A percentile compares a stretch with the other conserved stretches of the same genome.
Evolutionary conservation across 2,797 vertebrate genomes (phyloP).

Genomic region (Ispidina lecontei): DNA sequence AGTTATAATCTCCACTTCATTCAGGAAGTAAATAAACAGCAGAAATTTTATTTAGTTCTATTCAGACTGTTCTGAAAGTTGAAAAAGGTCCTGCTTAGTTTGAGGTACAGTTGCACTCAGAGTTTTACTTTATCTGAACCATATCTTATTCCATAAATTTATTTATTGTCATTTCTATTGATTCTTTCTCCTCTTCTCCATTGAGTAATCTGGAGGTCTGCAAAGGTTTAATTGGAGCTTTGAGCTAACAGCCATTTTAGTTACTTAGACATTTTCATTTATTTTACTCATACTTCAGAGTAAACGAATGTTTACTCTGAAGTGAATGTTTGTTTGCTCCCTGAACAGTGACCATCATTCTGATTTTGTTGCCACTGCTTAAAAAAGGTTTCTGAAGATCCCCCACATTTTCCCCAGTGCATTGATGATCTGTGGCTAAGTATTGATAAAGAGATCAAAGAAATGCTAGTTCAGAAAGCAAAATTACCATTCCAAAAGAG

Average conservation of each 20-base stretch:
- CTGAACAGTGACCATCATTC: conserved; percentile 34
- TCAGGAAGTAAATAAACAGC: background rate
- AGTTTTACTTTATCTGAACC: background rate
- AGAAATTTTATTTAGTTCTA: background rate
- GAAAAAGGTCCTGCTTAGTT: background rate
- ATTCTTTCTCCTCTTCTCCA: background rate
- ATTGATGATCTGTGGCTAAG: background rate
- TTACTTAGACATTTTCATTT: background rate
- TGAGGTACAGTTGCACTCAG: background rate
- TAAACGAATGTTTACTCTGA: background rate
- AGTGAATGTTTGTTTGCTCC: conserved; percentile 12
- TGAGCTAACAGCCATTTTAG: background rate
- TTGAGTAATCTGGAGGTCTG: background rate
- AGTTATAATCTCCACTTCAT: background rate
- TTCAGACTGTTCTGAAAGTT: background rate
- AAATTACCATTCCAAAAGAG: background rate
- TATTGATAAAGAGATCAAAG: background rate
- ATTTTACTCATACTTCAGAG: background rate
- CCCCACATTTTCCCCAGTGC: background rate
- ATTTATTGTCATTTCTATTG: background rate
- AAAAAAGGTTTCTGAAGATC: conserved; percentile 6
- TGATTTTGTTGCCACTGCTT: conserved; percentile 43
- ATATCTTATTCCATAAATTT: background rate
- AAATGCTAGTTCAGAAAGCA: background rate
- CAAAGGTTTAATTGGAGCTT: background rate